Conservation (phyloP, 2,888 invertebrate genomes). For the Orchesella flavescens region DNA sequence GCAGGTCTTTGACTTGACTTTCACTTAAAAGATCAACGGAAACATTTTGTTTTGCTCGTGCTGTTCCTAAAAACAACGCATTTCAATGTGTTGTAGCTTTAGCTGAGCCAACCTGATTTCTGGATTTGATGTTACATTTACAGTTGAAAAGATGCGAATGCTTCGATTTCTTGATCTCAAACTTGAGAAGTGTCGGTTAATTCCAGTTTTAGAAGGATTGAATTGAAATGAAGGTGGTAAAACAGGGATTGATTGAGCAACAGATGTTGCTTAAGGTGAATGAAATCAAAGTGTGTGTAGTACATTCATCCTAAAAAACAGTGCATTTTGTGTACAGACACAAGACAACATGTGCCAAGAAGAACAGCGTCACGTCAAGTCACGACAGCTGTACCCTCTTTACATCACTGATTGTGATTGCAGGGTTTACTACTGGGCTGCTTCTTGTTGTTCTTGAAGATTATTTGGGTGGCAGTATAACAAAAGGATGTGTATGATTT, state of each 20-base stretch:
- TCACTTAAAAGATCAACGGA: no score
- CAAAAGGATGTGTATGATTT: neutral
- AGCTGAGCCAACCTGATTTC: no score
- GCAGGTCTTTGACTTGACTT: no score
- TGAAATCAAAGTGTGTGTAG: neutral
- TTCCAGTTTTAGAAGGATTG: neutral
- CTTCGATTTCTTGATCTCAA: no score
- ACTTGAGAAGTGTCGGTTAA: slow-evolving; percentile 10
- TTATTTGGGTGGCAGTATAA: neutral
- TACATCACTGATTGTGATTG: no score
- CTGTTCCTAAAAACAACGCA: no score
- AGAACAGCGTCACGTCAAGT: neutral
- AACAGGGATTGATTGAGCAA: slow-evolving; percentile 13
- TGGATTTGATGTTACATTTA: no score
- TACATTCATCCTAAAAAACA: neutral
- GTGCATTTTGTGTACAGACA: neutral
- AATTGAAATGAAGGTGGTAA: neutral
- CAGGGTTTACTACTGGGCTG: neutral
- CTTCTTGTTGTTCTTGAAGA: neutral
- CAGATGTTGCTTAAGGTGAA: slow-evolving; percentile 9
- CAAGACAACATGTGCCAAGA: neutral
- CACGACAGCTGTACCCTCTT: neutral
- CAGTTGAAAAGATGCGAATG: no score
- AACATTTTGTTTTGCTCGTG: no score
- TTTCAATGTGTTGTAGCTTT: no score